phyloP scores from a whole-genome alignment of 1,140 invertebrate species.

The Sitobion miscanthi region DNA sequence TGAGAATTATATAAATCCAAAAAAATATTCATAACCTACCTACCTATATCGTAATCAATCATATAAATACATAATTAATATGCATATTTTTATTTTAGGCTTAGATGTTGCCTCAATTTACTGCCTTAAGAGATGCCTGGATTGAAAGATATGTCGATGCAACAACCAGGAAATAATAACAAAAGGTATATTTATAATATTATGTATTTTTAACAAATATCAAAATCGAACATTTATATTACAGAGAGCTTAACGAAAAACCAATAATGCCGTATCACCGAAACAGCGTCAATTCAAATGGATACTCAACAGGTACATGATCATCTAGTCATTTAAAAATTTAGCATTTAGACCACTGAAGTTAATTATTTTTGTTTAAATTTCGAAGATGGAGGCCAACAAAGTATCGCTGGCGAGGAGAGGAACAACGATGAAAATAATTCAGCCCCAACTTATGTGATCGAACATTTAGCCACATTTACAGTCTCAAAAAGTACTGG shows the following conservation, averaged over 20 bases:
- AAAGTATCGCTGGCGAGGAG: slow-evolving; percentile 43
- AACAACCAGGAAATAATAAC: slow-evolving; percentile 33
- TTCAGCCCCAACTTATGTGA: slow-evolving; percentile 74
- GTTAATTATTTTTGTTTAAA: slow-evolving; percentile 23
- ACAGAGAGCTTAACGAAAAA: slow-evolving; percentile 38
- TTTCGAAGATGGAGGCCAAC: slow-evolving; percentile 54
- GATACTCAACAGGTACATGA: slow-evolving; percentile 60
- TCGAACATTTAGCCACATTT: slow-evolving; percentile 98
- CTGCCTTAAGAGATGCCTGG: slow-evolving; percentile 50
- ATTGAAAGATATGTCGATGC: slow-evolving; percentile 56
- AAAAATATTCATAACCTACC: background rate
- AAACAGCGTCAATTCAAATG: slow-evolving; percentile 61
- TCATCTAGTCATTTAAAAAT: background rate
- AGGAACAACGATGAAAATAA: slow-evolving; percentile 63
- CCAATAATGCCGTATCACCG: slow-evolving; percentile 60
- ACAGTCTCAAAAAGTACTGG: slow-evolving; percentile 88
- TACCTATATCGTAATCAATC: background rate
- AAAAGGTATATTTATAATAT: slow-evolving; percentile 4
- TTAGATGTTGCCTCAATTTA: slow-evolving; percentile 48
- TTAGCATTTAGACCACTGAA: background rate
- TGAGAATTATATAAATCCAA: background rate
- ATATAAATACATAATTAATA: background rate
- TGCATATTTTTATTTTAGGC: background rate
- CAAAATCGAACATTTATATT: background rate
- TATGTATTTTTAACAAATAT: background rate